These are phyloP conservation scores for Rhinoderma darwinii DNA, from an alignment of 2,113 vertebrate species.

Conservation along the genomic window DNA sequence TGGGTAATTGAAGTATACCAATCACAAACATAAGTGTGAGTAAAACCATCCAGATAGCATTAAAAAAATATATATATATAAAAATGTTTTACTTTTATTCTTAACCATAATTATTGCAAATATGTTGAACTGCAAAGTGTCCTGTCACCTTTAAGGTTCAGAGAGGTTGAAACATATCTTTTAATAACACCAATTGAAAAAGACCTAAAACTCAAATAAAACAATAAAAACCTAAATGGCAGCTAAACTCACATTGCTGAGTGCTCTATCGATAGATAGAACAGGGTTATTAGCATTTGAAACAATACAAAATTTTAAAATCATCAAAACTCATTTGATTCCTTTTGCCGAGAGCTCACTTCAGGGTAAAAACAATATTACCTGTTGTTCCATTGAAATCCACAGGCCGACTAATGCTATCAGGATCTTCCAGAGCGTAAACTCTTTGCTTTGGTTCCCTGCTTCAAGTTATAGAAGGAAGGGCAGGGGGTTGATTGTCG, in stretches of 20 bases:
- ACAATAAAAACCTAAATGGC: too few relatives aligned
- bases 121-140: not conserved
- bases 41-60: not conserved
- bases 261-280: too few relatives aligned
- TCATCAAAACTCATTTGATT: too few relatives aligned
- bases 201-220: too few relatives aligned
- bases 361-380: not conserved
- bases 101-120: not conserved
- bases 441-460: not conserved
- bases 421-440: not conserved
- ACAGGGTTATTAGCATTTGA: too few relatives aligned
- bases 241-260: too few relatives aligned
- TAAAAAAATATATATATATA: not conserved
- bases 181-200: too few relatives aligned
- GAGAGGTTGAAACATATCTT: too few relatives aligned
- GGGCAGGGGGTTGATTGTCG: not conserved
- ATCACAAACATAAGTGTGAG: not conserved
- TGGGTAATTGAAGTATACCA: not conserved
- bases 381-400: not conserved
- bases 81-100: not conserved
- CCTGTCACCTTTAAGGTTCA: too few relatives aligned
- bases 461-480: not conserved
- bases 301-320: too few relatives aligned
- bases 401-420: not conserved
- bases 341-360: not conserved